Conservation (phyloP, 2,797 vertebrate genomes). For the Thripadectes ignobilis region DNA sequence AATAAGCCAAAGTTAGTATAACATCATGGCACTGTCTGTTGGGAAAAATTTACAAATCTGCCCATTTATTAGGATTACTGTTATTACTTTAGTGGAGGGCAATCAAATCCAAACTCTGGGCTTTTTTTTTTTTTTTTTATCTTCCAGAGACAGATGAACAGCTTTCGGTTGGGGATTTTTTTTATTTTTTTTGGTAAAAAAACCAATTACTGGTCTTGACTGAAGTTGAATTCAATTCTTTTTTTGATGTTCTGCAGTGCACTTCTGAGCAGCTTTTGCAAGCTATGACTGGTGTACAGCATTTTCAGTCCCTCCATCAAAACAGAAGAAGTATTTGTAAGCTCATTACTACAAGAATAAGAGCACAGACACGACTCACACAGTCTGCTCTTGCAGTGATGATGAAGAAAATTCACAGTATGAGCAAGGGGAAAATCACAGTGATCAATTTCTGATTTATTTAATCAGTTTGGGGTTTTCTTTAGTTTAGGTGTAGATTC, state of each 20-base stretch:
- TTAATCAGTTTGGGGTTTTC: neutral
- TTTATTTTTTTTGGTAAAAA: conserved; percentile 48
- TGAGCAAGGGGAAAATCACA: conserved; percentile 37
- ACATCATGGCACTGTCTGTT: neutral
- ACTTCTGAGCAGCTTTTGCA: conserved; percentile 51
- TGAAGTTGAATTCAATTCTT: conserved; percentile 75
- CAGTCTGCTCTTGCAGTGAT: neutral
- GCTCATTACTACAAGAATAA: conserved; percentile 20
- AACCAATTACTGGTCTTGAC: conserved; percentile 71
- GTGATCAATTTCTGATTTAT: neutral
- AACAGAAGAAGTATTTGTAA: conserved; percentile 37
- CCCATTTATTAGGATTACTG: conserved; percentile 38
- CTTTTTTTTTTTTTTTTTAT: conserved; percentile 32
- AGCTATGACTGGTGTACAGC: conserved; percentile 22
- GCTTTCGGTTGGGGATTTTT: conserved; percentile 57
- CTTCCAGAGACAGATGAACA: conserved; percentile 57
- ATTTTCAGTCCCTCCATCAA: conserved; percentile 23
- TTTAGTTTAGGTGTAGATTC: neutral
- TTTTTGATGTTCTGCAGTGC: conserved; percentile 61
- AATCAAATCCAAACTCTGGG: conserved; percentile 64
- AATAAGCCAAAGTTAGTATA: conserved; percentile 44
- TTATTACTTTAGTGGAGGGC: conserved; percentile 45
- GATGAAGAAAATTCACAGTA: conserved; percentile 17
- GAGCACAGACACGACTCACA: accelerated
- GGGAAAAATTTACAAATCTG: conserved; percentile 40